Evolutionary conservation across 2,113 vertebrate genomes (phyloP).

Genomic region (Xenopus tropicalis): UCB_Xtro_10.0 CM004447.2:37606501-37607000

Average conservation of each 20-base stretch:
- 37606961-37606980: no score
- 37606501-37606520: slow-evolving; percentile 96
- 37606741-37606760: slow-evolving; percentile 55
- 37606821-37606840: background rate
- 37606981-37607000: no score
- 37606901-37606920: no score
- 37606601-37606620: no score
- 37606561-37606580: slow-evolving; percentile 63
- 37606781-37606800: background rate
- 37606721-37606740: slow-evolving; percentile 96
- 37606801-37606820: no score
- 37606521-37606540: slow-evolving; percentile 97
- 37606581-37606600: background rate
- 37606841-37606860: background rate
- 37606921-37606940: no score
- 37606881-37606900: no score
- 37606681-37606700: slow-evolving; percentile 90
- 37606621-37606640: background rate
- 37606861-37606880: no score
- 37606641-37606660: slow-evolving; percentile 75
- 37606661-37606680: slow-evolving; percentile 97
- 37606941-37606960: no score
- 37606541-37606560: slow-evolving; percentile 91
- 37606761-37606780: background rate
- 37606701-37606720: slow-evolving; percentile 98